phyloP scores from a whole-genome alignment of 1,140 invertebrate species.

The Coptotermes formosanus region DNA sequence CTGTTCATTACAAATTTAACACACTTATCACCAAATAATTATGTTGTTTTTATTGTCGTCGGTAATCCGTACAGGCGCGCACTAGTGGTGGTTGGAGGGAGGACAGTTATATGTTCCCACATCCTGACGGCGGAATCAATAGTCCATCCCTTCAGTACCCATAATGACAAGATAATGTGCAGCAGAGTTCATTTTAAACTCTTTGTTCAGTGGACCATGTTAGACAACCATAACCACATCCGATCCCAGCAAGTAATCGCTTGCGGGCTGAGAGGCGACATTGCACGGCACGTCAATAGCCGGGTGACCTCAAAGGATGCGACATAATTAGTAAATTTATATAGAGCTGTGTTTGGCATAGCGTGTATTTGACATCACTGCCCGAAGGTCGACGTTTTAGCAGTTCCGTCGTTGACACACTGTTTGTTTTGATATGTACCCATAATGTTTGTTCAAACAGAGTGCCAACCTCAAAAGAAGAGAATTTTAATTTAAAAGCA shows the following conservation, averaged over 20 bases:
- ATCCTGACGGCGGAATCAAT: too few species aligned
- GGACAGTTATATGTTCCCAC: too few species aligned
- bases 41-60: too few species aligned
- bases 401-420: background rate
- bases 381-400: background rate
- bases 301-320: conserved; percentile 1
- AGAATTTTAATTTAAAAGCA: too few species aligned
- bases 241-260: background rate
- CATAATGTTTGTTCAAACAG: background rate
- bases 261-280: background rate
- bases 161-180: background rate
- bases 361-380: background rate
- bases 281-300: background rate
- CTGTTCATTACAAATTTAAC: too few species aligned
- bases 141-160: too few species aligned
- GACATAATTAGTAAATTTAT: conserved; percentile 11
- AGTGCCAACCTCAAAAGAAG: too few species aligned
- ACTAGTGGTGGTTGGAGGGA: too few species aligned
- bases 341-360: background rate
- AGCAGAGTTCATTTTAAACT: background rate
- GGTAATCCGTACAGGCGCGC: too few species aligned
- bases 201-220: background rate
- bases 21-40: too few species aligned
- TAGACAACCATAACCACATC: background rate
- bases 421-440: background rate